Conservation (phyloP, 1,140 invertebrate species). For the Dolichoris vasculosae region DNA sequence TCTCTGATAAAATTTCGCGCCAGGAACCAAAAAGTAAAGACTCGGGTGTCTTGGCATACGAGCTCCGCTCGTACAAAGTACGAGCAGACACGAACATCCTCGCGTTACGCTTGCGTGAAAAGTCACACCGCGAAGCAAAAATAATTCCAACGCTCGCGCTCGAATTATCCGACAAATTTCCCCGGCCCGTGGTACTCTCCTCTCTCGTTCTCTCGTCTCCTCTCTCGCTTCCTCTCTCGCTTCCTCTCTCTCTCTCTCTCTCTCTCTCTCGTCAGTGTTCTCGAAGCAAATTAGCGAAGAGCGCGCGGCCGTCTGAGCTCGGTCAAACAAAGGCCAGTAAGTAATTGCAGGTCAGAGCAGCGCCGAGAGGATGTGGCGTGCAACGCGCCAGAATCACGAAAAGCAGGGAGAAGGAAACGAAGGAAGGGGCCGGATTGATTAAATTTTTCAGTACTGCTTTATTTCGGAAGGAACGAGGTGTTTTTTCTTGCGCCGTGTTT, state of each 20-base stretch:
- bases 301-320: not conserved
- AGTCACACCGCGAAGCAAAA: slow-evolving; percentile 24
- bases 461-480: not conserved
- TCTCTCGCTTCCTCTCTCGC: too few species aligned
- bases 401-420: not conserved
- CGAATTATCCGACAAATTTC: slow-evolving; percentile 36
- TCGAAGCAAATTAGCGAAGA: not conserved
- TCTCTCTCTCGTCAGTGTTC: not conserved
- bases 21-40: not conserved
- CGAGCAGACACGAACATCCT: slow-evolving; percentile 10
- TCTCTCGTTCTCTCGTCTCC: not conserved
- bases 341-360: slow-evolving; percentile 36
- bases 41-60: not conserved
- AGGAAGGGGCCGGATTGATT: not conserved
- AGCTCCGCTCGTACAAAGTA: not conserved
- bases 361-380: not conserved
- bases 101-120: slow-evolving; percentile 20
- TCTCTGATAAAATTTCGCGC: not conserved
- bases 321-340: slow-evolving; percentile 40
- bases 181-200: not conserved
- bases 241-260: not conserved
- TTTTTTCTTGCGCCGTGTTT: too few species aligned
- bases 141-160: not conserved
- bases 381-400: slow-evolving; percentile 30
- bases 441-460: slow-evolving; percentile 15